These are phyloP conservation scores for Apotomis turbidana DNA, from an alignment of 2,888 invertebrate species.

Conservation along the genomic window DNA sequence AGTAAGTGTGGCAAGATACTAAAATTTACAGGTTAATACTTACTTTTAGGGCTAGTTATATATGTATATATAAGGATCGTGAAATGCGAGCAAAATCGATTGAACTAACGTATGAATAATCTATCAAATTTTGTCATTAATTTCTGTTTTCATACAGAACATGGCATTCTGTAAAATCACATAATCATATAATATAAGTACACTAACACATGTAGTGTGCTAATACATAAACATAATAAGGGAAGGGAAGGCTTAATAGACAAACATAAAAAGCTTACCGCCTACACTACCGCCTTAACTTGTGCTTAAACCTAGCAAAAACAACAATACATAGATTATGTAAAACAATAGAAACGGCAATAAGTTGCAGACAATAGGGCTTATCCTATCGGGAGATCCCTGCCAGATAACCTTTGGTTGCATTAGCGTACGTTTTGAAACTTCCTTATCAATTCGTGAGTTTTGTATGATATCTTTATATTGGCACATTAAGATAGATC, in stretches of 20 bases:
- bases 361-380: constrained; percentile 35
- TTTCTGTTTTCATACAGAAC: too few relatives aligned
- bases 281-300: neutral
- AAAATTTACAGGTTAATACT: too few relatives aligned
- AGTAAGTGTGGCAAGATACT: too few relatives aligned
- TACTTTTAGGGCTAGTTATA: too few relatives aligned
- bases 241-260: neutral
- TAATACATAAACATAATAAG: neutral
- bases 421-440: constrained; percentile 8
- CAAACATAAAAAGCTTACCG: constrained; percentile 4
- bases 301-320: neutral
- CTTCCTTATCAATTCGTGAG: constrained; percentile 3
- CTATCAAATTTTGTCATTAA: too few relatives aligned
- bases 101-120: too few relatives aligned
- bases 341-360: constrained; percentile 31
- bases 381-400: constrained; percentile 33
- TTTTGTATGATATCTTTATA: constrained; percentile 3
- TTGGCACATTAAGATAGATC: neutral
- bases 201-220: too few relatives aligned
- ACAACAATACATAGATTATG: constrained; percentile 30
- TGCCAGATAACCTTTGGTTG: constrained; percentile 38
- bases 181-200: too few relatives aligned
- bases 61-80: too few relatives aligned
- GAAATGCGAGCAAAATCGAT: too few relatives aligned
- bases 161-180: too few relatives aligned